Base-by-base conservation (phyloP, 1,140 invertebrate species). In the Neuroterus valhalla region DNA sequence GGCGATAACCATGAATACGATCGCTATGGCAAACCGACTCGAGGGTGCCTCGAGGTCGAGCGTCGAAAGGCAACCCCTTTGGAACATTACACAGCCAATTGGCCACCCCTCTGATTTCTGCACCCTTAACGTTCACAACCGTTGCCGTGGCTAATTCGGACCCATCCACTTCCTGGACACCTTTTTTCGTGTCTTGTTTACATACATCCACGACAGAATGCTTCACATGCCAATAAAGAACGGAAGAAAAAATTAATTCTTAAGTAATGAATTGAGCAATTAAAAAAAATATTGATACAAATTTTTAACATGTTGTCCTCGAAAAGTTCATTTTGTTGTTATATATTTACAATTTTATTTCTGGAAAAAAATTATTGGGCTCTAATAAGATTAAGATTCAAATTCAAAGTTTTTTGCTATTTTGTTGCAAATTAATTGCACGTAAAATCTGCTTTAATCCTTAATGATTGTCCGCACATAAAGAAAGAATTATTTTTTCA, bases 71-170 rank as follows among this genome's bases (percentile, higher is more conserved):
- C 80, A 87, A 86, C 85, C 87, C 85, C 82, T 86, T 38, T 85
- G 78, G 72, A 82, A 79, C 82, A 87, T 90, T 90, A 89, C 85
- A 89, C 88, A 87, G 87, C 75, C 88, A 89, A 90, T 90, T 89
- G 87, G 81, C 80, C 86, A 89, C 89, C 86, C 88, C 76, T 81
- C 66, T 81, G 75, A 83, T 85, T 86, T 86, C 80, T 84, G 75
- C 81, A 71, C 82, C 80, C 78, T 78, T 75, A 80, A 82, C 76
- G 76, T 78, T 81, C 75, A 71, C 75, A 81, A 77, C 75, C 77
- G 78, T 78, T 81, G 43, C 69, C 46, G 48, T 66, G 21, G 55
- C 68, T 70, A 70, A 75, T 70, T 75, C 55, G 23, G 12, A 38
- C 23, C 55, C n/a, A 62, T 62, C 23, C 55, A 62, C 55, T 62